These are phyloP conservation scores for Pipistrellus pygmaeus DNA, from an alignment of 2,797 vertebrate species.

Conservation along the genomic window DNA sequence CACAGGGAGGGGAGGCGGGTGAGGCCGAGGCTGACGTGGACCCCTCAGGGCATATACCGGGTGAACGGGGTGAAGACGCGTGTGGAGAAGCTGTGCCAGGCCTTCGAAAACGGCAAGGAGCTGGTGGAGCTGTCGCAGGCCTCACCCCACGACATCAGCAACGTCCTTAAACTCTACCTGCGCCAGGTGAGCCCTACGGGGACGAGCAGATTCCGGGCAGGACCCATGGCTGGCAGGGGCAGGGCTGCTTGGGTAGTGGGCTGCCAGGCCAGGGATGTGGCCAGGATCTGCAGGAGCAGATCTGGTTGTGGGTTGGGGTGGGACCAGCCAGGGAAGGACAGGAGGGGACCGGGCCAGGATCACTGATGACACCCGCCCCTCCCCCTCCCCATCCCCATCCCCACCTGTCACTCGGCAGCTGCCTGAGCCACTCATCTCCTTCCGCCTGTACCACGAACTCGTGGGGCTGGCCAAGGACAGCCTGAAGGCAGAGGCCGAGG, in stretches of 20 bases:
- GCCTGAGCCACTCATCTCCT: constrained; percentile 96
- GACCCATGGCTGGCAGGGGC: accelerated
- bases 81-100: constrained; percentile 98
- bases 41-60: constrained; percentile 95
- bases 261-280: accelerated
- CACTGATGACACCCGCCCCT: background rate
- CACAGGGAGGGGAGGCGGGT: accelerated
- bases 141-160: constrained; percentile 97
- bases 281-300: background rate
- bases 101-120: constrained; percentile 97
- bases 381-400: too few species aligned
- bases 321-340: background rate
- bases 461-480: constrained; percentile 98
- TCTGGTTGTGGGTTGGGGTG: background rate
- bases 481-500: constrained; percentile 89
- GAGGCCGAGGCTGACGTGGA: accelerated
- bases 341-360: background rate
- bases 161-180: constrained; percentile 98
- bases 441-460: constrained; percentile 94
- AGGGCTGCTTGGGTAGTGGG: too few species aligned
- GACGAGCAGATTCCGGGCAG: background rate
- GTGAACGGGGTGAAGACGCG: constrained; percentile 98
- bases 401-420: constrained; percentile 86
- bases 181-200: constrained; percentile 90
- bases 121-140: constrained; percentile 97